Base-by-base conservation (phyloP, 2,888 invertebrate species). In the Acronicta aceris region DNA sequence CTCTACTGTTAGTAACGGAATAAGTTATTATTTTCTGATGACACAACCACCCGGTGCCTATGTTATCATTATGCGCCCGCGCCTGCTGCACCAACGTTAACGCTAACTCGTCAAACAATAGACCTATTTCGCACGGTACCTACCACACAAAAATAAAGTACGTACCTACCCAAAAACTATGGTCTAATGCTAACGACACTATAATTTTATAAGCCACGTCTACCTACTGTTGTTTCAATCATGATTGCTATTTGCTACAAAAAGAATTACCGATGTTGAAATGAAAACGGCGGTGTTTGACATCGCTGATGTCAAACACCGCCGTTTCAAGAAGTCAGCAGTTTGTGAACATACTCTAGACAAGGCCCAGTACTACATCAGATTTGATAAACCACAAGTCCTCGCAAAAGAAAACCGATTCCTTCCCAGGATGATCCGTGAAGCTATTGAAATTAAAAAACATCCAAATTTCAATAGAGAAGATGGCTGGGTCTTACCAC, bases 1-100 rank as follows among this genome's bases (percentile, higher is more conserved):
- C 81, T 75, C 83, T 86, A 88, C 88, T 84, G 88, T 88, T 88
- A 87, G 67, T 92, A 93, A 93, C 92, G 92, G 93, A 79, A 87
- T 81, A 74, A 58, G 82, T 85, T 86, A 89, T 89, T 89, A 89
- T 88, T 79, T 83, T 71, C 73, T 83, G 83, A 87, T 89, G 89
- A 87, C 87, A 90, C 84, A 67, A 77, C n/a, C 69, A 62, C 51
- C 47, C 61, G 56, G 54, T 59, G 47, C 30, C 50, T 51, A 42
- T 63, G 55, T 59, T 65, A 70, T 60, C 50, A 52, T 67, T 67
- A 74, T 46, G 47, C 25, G 60, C 45, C 9, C 48, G 57, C 49
- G 54, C 43, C 49, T 33, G 52, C 45, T 41, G 21, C 52, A 64
- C 60, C 54, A 76, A 60, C 51, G 54, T 70, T 65, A 60, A 61